Base-by-base conservation (phyloP, 2,797 vertebrate genomes). In the Bradypus variegatus region DNA sequence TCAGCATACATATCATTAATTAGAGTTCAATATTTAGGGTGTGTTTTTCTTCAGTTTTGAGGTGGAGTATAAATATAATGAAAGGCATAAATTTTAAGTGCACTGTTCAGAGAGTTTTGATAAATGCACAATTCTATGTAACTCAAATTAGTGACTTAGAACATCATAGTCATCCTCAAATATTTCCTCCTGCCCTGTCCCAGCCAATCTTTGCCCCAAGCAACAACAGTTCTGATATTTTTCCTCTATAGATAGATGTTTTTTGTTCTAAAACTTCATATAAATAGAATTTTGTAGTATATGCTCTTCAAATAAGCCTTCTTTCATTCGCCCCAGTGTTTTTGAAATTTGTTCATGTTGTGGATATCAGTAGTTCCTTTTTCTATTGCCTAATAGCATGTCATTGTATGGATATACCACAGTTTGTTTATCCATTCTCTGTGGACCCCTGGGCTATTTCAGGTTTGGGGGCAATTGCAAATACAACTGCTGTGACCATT, bases 361-460 rank as follows among this genome's bases (percentile, higher is more conserved):
- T 45, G 1, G 15, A 15, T 81, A 29, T 81, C 36, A 31, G 7
- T 23, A 58, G 48, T 58, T 70, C n/a, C 23, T 58, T 11, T n/a
- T 45, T 23, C 33, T n/a, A 1, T 4, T 38, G 36, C 50, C 6
- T 14, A 29, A 3, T 48, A 31, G 1, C 10, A 13, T 3, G 19
- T 21, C 6, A 3, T n/a, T 18, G 36, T 55, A 6, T 55, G 58
- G 58, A 23, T 58, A 58, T 58, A 70, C 53, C 38, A 8, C 21
- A 9, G 1, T 45, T 19, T 53, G n/a, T 88, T n/a, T 27, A 8
- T 16, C 69, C 21, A 2, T 36, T 64, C 13, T 10, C 25, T 55
- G 1, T 18, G 14, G 55, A 27, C 38, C 6, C 5, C 11, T 25
- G 19, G 21, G 23, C 11, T 8, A 29, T 86, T 55, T n/a, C 6